Conservation (phyloP, 2,888 invertebrate species). For the Arctia plantaginis region DNA sequence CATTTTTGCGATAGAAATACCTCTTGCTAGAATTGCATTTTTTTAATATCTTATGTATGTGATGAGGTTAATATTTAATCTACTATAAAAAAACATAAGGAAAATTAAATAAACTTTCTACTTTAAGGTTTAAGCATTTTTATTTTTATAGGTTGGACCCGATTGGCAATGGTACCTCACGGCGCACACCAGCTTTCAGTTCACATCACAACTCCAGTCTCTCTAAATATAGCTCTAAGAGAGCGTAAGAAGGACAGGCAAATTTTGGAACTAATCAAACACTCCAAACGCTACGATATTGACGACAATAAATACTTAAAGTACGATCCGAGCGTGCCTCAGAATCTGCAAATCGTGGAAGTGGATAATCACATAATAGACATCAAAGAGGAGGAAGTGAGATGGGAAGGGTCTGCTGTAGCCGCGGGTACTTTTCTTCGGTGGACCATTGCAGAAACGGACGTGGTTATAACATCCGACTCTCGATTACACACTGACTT, state of each 20-base stretch:
- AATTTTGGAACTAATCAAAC: slow-evolving; percentile 72
- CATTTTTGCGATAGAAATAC: too few species aligned
- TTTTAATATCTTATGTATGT: too few species aligned
- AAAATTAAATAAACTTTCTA: too few species aligned
- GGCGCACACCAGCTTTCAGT: slow-evolving; percentile 76
- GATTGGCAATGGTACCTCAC: slow-evolving; percentile 76
- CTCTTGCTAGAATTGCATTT: too few species aligned
- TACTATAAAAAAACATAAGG: too few species aligned
- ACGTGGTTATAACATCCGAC: slow-evolving; percentile 70
- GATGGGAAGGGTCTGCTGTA: slow-evolving; percentile 73
- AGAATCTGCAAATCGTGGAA: slow-evolving; percentile 80
- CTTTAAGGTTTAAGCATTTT: neutral
- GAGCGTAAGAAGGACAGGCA: slow-evolving; percentile 75
- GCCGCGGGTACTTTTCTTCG: slow-evolving; percentile 73
- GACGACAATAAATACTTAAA: slow-evolving; percentile 75
- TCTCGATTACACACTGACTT: slow-evolving; percentile 76
- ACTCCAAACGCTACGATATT: slow-evolving; percentile 68
- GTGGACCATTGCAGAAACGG: slow-evolving; percentile 76
- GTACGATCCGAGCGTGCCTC: slow-evolving; percentile 78
- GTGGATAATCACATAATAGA: slow-evolving; percentile 79
- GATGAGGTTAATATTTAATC: too few species aligned
- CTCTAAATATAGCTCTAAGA: slow-evolving; percentile 72
- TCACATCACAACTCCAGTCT: slow-evolving; percentile 71
- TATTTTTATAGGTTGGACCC: slow-evolving; percentile 71
- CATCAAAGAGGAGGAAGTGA: slow-evolving; percentile 69